Conservation (phyloP, 2,113 vertebrate species). For the Acinonyx jubatus region DNA sequence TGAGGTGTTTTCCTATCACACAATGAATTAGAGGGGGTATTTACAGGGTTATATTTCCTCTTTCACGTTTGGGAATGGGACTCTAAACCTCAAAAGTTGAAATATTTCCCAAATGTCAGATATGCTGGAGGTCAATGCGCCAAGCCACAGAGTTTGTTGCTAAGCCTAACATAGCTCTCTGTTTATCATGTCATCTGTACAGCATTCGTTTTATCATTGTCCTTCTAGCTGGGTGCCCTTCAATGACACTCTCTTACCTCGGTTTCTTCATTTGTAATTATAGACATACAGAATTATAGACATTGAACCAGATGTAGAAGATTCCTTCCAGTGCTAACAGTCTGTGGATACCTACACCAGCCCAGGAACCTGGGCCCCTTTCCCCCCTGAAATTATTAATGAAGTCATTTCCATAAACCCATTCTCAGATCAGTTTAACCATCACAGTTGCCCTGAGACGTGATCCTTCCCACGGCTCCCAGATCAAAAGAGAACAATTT, state of each 20-base stretch:
- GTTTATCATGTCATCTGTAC: neutral
- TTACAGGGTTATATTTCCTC: neutral
- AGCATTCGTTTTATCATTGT: neutral
- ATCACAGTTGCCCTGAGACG: neutral
- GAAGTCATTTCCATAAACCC: neutral
- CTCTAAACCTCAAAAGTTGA: conserved; percentile 32
- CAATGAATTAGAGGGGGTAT: neutral
- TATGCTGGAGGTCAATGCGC: neutral
- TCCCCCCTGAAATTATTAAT: neutral
- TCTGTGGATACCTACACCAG: neutral
- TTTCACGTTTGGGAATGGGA: conserved; percentile 19
- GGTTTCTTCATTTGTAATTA: neutral
- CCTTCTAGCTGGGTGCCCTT: neutral
- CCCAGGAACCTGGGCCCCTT: neutral
- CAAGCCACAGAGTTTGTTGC: neutral
- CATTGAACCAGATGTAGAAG: neutral
- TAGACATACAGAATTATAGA: neutral
- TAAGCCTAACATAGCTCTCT: neutral
- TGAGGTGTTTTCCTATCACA: neutral
- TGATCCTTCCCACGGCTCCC: neutral
- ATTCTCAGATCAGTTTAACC: neutral
- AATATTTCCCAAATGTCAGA: conserved; percentile 40
- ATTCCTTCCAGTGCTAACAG: neutral
- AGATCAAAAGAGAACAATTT: conserved; percentile 14
- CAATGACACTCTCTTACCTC: neutral